phyloP scores from a whole-genome alignment of 2,888 invertebrate species.

The Mactromeris polynyma region DNA sequence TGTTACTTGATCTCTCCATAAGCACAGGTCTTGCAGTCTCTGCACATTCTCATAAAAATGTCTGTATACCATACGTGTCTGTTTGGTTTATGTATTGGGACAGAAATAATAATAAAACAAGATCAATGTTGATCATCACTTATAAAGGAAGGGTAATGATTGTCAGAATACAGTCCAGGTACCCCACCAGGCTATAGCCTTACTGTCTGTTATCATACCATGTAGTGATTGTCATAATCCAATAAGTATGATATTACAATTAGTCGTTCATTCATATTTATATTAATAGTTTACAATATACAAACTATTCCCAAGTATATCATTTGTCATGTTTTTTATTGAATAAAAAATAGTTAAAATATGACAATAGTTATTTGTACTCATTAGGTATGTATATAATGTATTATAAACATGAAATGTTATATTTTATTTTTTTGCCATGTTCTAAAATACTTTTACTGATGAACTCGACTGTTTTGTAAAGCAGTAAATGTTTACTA shows the following conservation, averaged over 20 bases:
- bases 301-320: neutral
- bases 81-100: too few species aligned
- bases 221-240: too few species aligned
- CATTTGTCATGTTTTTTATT: neutral
- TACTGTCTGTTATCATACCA: too few species aligned
- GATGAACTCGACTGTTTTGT: neutral
- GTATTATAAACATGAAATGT: neutral
- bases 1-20: too few species aligned
- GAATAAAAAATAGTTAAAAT: neutral
- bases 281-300: neutral
- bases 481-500: neutral
- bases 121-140: too few species aligned
- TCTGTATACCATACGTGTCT: too few species aligned
- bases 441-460: neutral
- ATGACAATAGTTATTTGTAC: neutral
- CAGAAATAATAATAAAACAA: too few species aligned
- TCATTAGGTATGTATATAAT: neutral
- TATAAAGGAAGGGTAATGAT: too few species aligned
- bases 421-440: neutral
- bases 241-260: neutral
- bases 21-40: too few species aligned
- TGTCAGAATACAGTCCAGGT: too few species aligned
- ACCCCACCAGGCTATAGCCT: too few species aligned
- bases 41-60: too few species aligned
- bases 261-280: neutral